Percentiles rank a stretch among this genome's conserved stretches.
phyloP scores from a whole-genome alignment of 37 sponge, comb jelly and placozoan species.

The Cliona cf. orientalis region DNA sequence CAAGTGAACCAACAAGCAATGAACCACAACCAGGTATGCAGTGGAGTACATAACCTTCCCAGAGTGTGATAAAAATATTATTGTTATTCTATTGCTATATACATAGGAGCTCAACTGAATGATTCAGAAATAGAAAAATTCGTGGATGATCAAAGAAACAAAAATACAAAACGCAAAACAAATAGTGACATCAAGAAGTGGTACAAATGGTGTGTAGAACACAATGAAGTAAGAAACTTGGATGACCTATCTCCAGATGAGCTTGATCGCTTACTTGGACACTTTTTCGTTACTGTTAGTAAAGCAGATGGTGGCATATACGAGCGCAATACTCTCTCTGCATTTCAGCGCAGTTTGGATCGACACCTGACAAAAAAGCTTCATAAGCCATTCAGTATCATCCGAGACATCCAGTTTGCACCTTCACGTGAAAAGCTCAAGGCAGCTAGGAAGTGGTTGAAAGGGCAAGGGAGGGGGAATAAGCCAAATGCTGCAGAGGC shows the following conservation, averaged over 20 bases:
- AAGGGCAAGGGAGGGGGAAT: constrained; percentile 1
- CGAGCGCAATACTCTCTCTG: background rate
- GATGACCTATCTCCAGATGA: constrained; percentile 11
- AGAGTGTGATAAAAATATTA: too few species aligned
- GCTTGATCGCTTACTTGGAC: background rate
- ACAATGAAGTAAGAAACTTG: background rate
- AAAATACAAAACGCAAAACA: constrained; percentile 20
- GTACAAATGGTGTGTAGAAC: constrained; percentile 3
- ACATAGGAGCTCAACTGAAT: background rate
- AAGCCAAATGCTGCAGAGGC: constrained; percentile 21
- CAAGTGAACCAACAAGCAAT: too few species aligned
- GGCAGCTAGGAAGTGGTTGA: background rate
- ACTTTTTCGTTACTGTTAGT: background rate
- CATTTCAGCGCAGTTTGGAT: constrained; percentile 3
- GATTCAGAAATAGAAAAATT: background rate
- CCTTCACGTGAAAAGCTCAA: constrained; percentile 1
- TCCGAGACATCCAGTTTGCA: constrained; percentile 4
- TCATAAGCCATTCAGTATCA: background rate
- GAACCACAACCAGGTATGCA: too few species aligned
- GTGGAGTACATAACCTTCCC: too few species aligned
- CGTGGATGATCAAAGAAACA: constrained; percentile 6
- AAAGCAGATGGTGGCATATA: background rate
- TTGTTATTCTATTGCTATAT: too few species aligned
- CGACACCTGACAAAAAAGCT: constrained; percentile 1
- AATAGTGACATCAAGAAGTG: constrained; percentile 5